Conservation (phyloP, 2,113 vertebrate genomes). For the Puntigrus tetrazona region DNA sequence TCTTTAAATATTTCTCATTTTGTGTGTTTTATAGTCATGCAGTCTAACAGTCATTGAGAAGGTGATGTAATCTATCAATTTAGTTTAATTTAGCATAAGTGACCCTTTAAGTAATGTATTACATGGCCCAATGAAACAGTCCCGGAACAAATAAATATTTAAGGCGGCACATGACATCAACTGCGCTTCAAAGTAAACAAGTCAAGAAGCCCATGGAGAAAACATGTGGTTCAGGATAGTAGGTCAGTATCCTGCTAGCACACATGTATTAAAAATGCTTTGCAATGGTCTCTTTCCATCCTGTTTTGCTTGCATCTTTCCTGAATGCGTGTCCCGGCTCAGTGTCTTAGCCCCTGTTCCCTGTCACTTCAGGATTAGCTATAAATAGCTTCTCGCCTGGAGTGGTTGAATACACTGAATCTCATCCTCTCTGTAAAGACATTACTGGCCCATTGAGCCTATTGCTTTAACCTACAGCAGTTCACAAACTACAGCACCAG, state of each 20-base stretch:
- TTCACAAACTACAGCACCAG: neutral
- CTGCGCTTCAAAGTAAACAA: neutral
- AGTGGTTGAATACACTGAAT: constrained; percentile 43
- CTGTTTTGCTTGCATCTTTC: neutral
- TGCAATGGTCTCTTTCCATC: neutral
- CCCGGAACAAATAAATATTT: neutral
- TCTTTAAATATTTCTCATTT: neutral
- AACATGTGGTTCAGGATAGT: neutral
- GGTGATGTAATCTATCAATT: neutral
- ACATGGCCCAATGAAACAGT: neutral
- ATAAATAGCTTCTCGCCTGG: constrained; percentile 54
- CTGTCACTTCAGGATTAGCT: constrained; percentile 46
- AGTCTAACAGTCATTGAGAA: neutral
- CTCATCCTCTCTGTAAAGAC: constrained; percentile 22
- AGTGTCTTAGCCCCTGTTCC: constrained; percentile 20
- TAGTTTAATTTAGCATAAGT: neutral
- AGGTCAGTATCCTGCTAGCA: neutral
- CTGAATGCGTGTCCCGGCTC: constrained; percentile 3
- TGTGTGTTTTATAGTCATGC: neutral
- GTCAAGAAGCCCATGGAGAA: neutral
- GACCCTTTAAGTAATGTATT: neutral
- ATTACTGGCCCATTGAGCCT: constrained; percentile 26
- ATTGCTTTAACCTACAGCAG: constrained; percentile 30
- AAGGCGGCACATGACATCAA: neutral
- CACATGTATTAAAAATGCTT: neutral